Conservation (phyloP, 2,888 invertebrate species). For the Ectemnius cavifrons region DNA sequence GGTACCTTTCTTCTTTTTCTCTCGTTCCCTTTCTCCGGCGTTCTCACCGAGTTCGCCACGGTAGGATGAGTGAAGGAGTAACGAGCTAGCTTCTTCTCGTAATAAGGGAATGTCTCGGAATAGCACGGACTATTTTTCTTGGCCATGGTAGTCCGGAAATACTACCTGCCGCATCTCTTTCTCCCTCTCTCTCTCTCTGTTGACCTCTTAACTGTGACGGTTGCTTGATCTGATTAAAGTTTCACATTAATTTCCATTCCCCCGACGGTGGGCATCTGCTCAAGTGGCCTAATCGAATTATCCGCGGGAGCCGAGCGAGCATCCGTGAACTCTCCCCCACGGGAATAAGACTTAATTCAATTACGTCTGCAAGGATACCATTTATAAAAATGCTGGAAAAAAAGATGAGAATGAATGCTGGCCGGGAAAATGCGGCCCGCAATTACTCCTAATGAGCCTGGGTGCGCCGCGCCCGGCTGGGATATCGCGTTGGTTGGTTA, state of each 20-base stretch:
- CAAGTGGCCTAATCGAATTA: constrained; percentile 44
- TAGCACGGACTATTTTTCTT: neutral
- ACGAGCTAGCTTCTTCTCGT: constrained; percentile 4
- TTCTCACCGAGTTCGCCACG: neutral
- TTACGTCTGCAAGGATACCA: too few species aligned
- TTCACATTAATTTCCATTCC: constrained; percentile 5
- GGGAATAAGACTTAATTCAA: too few species aligned
- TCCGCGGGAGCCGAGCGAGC: constrained; percentile 22
- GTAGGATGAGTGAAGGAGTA: neutral
- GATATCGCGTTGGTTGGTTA: too few species aligned
- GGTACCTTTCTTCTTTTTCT: constrained; percentile 18
- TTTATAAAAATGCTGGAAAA: too few species aligned
- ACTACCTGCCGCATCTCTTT: neutral
- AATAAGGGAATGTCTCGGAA: constrained; percentile 1
- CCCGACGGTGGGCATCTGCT: constrained; percentile 24
- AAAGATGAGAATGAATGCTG: too few species aligned
- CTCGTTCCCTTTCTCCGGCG: neutral
- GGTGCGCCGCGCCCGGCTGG: too few species aligned
- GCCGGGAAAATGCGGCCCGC: too few species aligned
- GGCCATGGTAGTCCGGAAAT: neutral
- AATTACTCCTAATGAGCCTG: too few species aligned
- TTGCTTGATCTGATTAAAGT: constrained; percentile 1
- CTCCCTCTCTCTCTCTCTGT: neutral
- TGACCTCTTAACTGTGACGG: constrained; percentile 2
- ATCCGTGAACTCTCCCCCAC: constrained; percentile 24